phyloP scores from a whole-genome alignment of 2,888 invertebrate genomes.

The Trisateles emortualis region DNA sequence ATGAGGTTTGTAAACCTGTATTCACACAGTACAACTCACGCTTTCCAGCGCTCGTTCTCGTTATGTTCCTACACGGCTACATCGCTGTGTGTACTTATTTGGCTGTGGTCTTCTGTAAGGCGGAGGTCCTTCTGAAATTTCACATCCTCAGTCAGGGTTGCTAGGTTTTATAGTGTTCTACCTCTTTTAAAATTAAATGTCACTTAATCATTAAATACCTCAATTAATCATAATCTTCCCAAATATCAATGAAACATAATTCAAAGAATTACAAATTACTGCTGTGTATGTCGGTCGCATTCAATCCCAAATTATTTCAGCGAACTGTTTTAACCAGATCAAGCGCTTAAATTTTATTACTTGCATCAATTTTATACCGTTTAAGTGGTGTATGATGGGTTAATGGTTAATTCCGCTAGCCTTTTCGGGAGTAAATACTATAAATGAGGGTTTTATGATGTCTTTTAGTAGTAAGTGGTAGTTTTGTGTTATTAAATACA shows the following conservation, averaged over 20 bases:
- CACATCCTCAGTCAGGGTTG: no score
- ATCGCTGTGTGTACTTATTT: no score
- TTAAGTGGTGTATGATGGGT: conserved; percentile 48
- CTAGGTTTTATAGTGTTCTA: no score
- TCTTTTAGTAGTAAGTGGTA: conserved; percentile 9
- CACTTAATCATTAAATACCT: background rate
- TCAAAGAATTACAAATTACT: conserved; percentile 37
- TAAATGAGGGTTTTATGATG: conserved; percentile 17
- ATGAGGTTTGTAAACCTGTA: no score
- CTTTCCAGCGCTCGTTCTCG: no score
- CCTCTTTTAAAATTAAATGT: no score
- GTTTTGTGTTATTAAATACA: conserved; percentile 5
- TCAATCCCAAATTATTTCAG: conserved; percentile 55
- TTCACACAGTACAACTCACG: no score
- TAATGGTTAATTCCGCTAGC: conserved; percentile 47
- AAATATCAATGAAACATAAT: conserved; percentile 40
- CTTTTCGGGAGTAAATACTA: conserved; percentile 29
- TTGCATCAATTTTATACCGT: conserved; percentile 55
- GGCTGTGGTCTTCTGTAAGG: no score
- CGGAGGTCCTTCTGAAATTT: no score
- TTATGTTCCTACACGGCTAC: no score
- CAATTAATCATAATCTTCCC: background rate
- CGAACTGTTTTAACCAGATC: conserved; percentile 66
- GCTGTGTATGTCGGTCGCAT: conserved; percentile 40
- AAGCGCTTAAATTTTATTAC: conserved; percentile 64